phyloP scores from a whole-genome alignment of 2,888 invertebrate species.

The Mythimna ferrago region DNA sequence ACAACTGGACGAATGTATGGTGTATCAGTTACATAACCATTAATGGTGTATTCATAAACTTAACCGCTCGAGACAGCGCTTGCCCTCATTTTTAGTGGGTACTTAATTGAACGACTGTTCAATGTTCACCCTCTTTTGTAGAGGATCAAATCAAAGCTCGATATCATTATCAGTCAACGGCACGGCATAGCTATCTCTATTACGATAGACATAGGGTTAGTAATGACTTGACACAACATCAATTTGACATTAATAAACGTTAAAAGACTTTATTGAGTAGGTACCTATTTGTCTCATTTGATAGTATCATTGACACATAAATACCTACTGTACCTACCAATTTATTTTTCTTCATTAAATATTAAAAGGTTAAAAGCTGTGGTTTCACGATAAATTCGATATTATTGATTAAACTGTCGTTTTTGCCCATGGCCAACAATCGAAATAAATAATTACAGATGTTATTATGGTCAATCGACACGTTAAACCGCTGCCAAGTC shows the following conservation, averaged over 20 bases:
- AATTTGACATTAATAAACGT: conserved; percentile 54
- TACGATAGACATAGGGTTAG: conserved; percentile 21
- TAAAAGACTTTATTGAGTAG: conserved; percentile 24
- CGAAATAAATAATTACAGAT: conserved; percentile 27
- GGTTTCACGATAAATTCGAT: conserved; percentile 23
- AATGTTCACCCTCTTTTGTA: conserved; percentile 53
- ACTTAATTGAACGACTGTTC: conserved; percentile 43
- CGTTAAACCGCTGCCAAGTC: conserved; percentile 4
- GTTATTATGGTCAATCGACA: conserved; percentile 13
- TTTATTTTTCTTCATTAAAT: conserved; percentile 35
- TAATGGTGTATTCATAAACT: conserved; percentile 48
- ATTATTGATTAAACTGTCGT: conserved; percentile 32
- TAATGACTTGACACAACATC: conserved; percentile 36
- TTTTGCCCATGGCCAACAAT: conserved; percentile 16
- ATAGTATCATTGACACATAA: conserved; percentile 45
- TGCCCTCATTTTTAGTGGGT: conserved; percentile 44
- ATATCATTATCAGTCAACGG: conserved; percentile 46
- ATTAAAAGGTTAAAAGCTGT: conserved; percentile 27
- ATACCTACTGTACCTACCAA: conserved; percentile 27
- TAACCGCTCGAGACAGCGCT: conserved; percentile 38
- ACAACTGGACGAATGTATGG: conserved; percentile 31
- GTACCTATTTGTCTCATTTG: conserved; percentile 36
- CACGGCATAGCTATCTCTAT: conserved; percentile 40
- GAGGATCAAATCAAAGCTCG: conserved; percentile 59
- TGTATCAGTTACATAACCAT: conserved; percentile 59